Percentiles rank a stretch among this genome's conserved stretches.
Conservation (phyloP, 2,113 vertebrate species). For the Channa argus region DNA sequence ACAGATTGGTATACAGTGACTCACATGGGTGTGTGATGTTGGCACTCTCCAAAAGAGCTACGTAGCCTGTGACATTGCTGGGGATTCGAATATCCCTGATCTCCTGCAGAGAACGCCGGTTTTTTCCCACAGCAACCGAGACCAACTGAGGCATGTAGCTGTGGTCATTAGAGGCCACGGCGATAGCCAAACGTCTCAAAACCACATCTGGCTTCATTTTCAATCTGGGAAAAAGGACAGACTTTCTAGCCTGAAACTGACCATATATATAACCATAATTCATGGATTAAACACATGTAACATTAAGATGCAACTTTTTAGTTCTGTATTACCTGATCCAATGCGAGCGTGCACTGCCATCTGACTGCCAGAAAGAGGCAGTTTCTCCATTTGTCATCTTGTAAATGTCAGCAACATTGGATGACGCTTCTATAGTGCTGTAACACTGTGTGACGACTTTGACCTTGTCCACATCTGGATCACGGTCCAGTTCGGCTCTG, state of each 20-base stretch:
- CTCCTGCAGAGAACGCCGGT: conserved; percentile 89
- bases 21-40: conserved; percentile 97
- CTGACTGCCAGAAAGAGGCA: conserved; percentile 95
- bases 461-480: conserved; percentile 90
- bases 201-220: conserved; percentile 97
- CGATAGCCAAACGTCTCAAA: conserved; percentile 92
- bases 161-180: conserved; percentile 94
- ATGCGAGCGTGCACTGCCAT: conserved; percentile 95
- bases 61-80: conserved; percentile 95
- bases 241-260: neutral
- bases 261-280: neutral
- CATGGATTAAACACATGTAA: neutral
- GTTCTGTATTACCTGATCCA: conserved; percentile 88
- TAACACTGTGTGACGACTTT: conserved; percentile 95
- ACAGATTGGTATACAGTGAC: conserved; percentile 64
- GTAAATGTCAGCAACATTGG: conserved; percentile 90
- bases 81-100: conserved; percentile 96
- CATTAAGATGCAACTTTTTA: neutral
- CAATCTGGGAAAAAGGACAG: conserved; percentile 81
- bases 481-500: conserved; percentile 86
- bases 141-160: conserved; percentile 99
- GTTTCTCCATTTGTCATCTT: conserved; percentile 98
- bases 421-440: conserved; percentile 93
- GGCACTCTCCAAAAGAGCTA: conserved; percentile 95
- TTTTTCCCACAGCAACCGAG: conserved; percentile 93